Evolutionary conservation across 2,797 vertebrate species (phyloP).

Genomic region (Danio jaintianensis): DNA sequence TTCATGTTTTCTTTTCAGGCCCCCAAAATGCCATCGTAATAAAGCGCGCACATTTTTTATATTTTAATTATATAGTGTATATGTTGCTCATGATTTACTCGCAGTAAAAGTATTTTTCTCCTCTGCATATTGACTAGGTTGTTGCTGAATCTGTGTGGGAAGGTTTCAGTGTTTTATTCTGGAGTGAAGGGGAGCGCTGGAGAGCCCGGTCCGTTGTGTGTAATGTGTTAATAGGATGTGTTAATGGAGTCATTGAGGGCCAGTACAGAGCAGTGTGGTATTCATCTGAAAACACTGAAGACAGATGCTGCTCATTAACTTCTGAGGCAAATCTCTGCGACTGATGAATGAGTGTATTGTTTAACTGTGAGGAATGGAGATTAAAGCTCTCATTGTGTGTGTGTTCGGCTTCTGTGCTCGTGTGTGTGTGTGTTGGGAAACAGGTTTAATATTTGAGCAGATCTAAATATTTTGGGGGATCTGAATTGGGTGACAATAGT

Average conservation of each 20-base stretch:
- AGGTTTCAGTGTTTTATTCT: neutral
- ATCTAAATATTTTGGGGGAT: too few relatives aligned
- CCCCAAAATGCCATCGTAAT: too few relatives aligned
- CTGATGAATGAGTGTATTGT: slow-evolving; percentile 39
- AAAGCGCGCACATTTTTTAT: too few relatives aligned
- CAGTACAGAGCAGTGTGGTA: slow-evolving; percentile 34
- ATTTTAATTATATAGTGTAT: too few relatives aligned
- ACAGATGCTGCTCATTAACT: slow-evolving; percentile 55
- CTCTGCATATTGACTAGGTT: neutral
- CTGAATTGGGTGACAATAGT: too few relatives aligned
- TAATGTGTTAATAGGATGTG: neutral
- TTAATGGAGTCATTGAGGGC: slow-evolving; percentile 42
- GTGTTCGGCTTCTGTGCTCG: neutral
- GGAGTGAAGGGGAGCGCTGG: slow-evolving; percentile 26
- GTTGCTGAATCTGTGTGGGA: neutral
- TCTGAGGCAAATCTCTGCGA: slow-evolving; percentile 29
- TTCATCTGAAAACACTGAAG: slow-evolving; percentile 22
- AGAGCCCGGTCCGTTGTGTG: slow-evolving; percentile 25
- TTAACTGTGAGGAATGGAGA: neutral
- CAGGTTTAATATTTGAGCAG: too few relatives aligned
- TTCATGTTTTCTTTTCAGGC: too few relatives aligned
- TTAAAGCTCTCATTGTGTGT: neutral
- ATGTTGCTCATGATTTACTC: neutral
- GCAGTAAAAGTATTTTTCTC: neutral
- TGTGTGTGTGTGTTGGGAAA: neutral